These are phyloP conservation scores for Neopelma chrysocephalum DNA, from an alignment of 2,797 vertebrate genomes.

Conservation along the genomic window DNA sequence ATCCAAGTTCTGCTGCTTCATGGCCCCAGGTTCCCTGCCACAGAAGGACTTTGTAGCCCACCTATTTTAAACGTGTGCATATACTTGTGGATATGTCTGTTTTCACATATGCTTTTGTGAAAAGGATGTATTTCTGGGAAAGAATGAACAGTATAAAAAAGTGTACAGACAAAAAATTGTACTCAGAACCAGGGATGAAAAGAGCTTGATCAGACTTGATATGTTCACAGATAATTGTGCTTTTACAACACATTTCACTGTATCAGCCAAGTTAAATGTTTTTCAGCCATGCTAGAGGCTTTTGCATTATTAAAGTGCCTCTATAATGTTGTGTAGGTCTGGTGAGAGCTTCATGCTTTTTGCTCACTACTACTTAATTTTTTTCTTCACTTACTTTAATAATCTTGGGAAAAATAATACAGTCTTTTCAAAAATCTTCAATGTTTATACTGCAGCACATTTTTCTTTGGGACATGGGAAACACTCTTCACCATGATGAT, in stretches of 20 bases:
- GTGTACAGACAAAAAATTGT: background rate
- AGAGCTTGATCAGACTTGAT: background rate
- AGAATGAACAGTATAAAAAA: background rate
- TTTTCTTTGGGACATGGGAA: background rate
- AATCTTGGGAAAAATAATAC: rapidly evolving
- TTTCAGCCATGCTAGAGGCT: background rate
- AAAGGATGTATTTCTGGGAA: background rate
- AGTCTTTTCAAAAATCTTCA: background rate
- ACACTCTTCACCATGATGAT: background rate
- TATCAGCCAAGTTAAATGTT: background rate
- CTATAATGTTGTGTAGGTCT: background rate
- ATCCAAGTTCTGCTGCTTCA: background rate
- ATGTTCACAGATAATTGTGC: background rate
- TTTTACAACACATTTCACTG: background rate
- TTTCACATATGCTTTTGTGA: background rate
- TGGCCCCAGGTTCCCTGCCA: background rate
- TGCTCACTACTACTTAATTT: background rate
- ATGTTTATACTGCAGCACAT: background rate
- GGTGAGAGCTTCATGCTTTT: background rate
- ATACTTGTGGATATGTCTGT: background rate
- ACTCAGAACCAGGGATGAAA: background rate
- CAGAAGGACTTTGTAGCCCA: background rate
- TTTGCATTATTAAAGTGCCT: background rate
- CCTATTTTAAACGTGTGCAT: background rate
- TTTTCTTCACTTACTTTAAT: background rate